Base-by-base conservation (phyloP, 2,113 vertebrate species). In the Lepisosteus oculatus region DNA sequence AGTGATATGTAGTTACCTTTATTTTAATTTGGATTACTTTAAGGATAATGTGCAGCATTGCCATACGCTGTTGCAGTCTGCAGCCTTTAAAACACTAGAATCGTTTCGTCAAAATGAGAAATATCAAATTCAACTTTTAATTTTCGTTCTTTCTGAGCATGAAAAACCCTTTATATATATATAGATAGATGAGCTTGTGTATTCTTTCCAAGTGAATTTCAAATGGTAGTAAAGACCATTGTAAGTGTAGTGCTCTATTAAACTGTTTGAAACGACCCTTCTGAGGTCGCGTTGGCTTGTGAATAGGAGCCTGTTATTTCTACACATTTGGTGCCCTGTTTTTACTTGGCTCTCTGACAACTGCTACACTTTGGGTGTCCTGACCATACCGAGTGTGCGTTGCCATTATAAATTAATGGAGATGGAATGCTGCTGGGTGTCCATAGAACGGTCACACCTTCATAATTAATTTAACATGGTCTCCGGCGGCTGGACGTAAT, bases 361-460 rank as follows among this genome's bases (percentile, higher is more conserved):
- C 66, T 80, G 56, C 65, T 81, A 72, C 74, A 56, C 61, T 57
- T 86, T 84, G 81, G 77, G 78, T 42, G 55, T 80, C 80, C 80
- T 42, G 79, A 76, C 81, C 78, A 72, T 80, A 79, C 80, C 75
- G 65, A 85, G 81, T 80, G 78, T 83, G 74, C 76, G 57, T 71
- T 86, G 78, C 69, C 72, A 56, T 82, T 87, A 82, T 72, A 82
- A 87, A 89, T 87, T 85, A 68, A 86, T 84, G 85, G 83, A 87
- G 87, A 81, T 68, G 80, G 72, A 77, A 54, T 89, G 83, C 79
- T 86, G 87, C 80, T 83, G 83, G 78, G 75, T 89, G 80, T 90
- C 80, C 86, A 71, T 78, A 79, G 71, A 83, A 79, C 74, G 80
- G 79, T 87, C 86, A 89, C 84, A 92, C 86, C 89, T 89, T 88